A percentile compares a stretch with the other conserved stretches of the same genome.
Conservation (phyloP, 2,797 vertebrate genomes). For the Euthynnus affinis region DNA sequence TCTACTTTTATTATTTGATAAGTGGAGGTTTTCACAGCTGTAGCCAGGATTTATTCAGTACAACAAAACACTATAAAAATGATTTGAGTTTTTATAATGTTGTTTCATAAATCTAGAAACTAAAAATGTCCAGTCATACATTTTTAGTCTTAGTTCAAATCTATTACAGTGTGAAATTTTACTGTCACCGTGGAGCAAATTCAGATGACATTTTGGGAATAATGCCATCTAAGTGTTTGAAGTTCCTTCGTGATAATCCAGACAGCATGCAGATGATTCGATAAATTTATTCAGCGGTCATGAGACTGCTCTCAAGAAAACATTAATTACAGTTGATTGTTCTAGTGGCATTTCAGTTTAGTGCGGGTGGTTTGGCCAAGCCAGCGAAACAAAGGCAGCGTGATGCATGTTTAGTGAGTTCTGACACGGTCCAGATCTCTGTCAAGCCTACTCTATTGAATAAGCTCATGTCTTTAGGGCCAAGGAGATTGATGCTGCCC, state of each 20-base stretch:
- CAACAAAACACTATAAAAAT: conserved; percentile 8
- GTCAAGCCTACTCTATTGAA: conserved; percentile 74
- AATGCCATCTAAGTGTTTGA: conserved; percentile 68
- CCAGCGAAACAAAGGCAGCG: conserved; percentile 47
- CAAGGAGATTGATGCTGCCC: conserved; percentile 81
- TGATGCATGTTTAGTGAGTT: conserved; percentile 64
- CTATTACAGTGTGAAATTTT: conserved; percentile 27
- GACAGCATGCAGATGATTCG: conserved; percentile 63
- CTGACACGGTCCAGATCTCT: conserved; percentile 78
- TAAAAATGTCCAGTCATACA: not conserved
- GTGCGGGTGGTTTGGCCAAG: conserved; percentile 73
- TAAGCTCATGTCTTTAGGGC: conserved; percentile 77
- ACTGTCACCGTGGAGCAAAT: conserved; percentile 28
- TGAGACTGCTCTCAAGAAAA: conserved; percentile 73
- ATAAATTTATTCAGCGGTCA: conserved; percentile 65
- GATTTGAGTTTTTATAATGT: not conserved
- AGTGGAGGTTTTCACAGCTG: conserved; percentile 2
- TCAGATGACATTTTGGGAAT: conserved; percentile 61
- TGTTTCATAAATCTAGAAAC: too few relatives aligned
- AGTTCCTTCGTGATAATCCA: conserved; percentile 62
- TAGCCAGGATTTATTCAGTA: conserved; percentile 2
- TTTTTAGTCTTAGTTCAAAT: conserved; percentile 1
- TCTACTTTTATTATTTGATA: conserved; percentile 7
- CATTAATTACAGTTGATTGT: conserved; percentile 75
- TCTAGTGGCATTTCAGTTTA: conserved; percentile 73